Conservation (phyloP, 2,797 vertebrate genomes). For the Crypturellus tataupa region DNA sequence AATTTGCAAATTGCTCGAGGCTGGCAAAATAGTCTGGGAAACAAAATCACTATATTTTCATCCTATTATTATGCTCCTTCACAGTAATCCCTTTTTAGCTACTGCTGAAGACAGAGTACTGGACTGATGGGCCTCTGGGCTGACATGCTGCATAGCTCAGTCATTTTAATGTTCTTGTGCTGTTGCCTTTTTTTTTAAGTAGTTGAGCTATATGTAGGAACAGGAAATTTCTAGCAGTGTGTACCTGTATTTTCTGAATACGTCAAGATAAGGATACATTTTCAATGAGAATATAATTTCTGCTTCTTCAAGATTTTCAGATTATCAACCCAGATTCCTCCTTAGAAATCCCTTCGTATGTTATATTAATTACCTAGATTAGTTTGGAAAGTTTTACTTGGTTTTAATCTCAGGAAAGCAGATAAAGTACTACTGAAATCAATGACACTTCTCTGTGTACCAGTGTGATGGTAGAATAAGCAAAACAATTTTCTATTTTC, state of each 20-base stretch:
- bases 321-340: background rate
- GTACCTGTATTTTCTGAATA: background rate
- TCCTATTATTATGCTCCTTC: background rate
- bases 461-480: background rate
- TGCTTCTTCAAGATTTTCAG: background rate
- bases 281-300: background rate
- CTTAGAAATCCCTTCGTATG: background rate
- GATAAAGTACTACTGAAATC: background rate
- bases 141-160: background rate
- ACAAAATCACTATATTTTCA: background rate
- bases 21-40: background rate
- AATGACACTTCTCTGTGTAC: background rate
- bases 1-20: constrained; percentile 18
- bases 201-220: background rate
- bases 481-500: background rate
- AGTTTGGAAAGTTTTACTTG: rapidly evolving
- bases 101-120: background rate
- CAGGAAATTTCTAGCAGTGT: background rate
- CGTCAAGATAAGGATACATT: background rate
- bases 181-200: background rate
- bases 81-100: background rate
- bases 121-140: background rate
- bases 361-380: background rate
- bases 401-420: background rate
- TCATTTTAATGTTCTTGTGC: background rate